Conservation (phyloP, 2,797 vertebrate species). For the Pseudomugil tenellus region DNA sequence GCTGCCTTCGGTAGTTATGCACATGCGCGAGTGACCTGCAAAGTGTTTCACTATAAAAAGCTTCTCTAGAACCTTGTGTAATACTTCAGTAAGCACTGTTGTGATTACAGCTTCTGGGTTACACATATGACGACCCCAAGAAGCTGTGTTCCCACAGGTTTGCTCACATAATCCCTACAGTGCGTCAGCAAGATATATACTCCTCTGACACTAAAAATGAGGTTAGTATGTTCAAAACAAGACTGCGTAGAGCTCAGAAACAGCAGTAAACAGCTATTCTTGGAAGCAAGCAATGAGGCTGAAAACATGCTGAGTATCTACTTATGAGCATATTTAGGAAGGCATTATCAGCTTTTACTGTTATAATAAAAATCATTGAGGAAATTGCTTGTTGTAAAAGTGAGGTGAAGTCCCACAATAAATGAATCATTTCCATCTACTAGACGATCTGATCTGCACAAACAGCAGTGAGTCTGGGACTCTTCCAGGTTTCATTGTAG, state of each 20-base stretch:
- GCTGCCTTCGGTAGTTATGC: no score
- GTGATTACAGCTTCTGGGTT: not conserved
- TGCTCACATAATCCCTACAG: conserved; percentile 5
- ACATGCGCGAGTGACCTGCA: no score
- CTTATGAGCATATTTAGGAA: conserved; percentile 10
- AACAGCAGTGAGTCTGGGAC: conserved; percentile 3
- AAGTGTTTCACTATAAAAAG: not conserved
- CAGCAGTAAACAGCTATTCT: conserved; percentile 3
- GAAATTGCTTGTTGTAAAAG: conserved; percentile 7
- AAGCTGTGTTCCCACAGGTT: not conserved
- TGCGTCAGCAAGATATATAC: conserved; percentile 16
- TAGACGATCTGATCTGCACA: conserved; percentile 25
- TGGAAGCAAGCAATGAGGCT: conserved; percentile 14
- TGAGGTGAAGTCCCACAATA: conserved; percentile 6
- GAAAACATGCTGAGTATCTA: conserved; percentile 7
- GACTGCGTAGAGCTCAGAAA: conserved; percentile 8
- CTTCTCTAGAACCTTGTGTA: not conserved
- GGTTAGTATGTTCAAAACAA: not conserved
- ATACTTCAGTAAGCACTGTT: not conserved
- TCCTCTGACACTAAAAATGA: not conserved
- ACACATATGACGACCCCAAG: not conserved
- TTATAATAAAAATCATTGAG: conserved; percentile 10
- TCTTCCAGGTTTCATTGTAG: conserved; percentile 14
- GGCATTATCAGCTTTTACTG: conserved; percentile 11
- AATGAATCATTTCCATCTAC: conserved; percentile 15